Evolutionary conservation across 2,113 vertebrate genomes (phyloP).

Genomic region (Embiotoca jacksoni): DNA sequence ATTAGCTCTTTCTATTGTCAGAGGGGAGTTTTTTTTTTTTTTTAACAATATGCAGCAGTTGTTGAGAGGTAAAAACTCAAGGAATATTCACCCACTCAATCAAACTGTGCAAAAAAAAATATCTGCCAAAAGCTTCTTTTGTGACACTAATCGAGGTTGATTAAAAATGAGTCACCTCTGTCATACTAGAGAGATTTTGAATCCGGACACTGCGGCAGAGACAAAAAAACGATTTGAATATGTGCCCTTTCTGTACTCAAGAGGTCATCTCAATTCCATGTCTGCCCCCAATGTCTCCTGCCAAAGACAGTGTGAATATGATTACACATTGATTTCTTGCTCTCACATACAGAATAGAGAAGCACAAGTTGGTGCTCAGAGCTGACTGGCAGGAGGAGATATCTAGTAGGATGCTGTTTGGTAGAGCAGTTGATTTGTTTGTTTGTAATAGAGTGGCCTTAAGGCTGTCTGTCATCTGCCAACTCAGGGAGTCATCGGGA

Average conservation of each 20-base stretch:
- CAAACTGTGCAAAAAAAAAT: slow-evolving; percentile 4
- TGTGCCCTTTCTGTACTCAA: slow-evolving; percentile 14
- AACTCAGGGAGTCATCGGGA: slow-evolving; percentile 54
- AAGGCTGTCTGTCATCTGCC: slow-evolving; percentile 57
- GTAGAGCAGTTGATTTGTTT: slow-evolving; percentile 73
- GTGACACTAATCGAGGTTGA: slow-evolving; percentile 40
- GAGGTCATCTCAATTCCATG: slow-evolving; percentile 60
- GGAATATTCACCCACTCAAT: slow-evolving; percentile 29
- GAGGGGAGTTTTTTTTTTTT: slow-evolving; percentile 1
- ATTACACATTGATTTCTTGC: slow-evolving; percentile 76
- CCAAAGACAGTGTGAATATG: slow-evolving; percentile 65
- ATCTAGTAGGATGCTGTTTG: slow-evolving; percentile 54
- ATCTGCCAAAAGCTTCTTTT: slow-evolving; percentile 26
- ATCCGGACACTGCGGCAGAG: slow-evolving; percentile 26
- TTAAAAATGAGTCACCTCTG: slow-evolving; percentile 60
- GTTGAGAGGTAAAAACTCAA: slow-evolving; percentile 1
- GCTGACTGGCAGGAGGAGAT: slow-evolving; percentile 58
- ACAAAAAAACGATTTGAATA: slow-evolving; percentile 45
- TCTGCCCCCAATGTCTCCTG: slow-evolving; percentile 45
- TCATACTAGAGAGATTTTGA: slow-evolving; percentile 32
- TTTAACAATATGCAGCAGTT: slow-evolving; percentile 43
- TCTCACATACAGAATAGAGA: slow-evolving; percentile 53
- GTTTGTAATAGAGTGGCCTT: slow-evolving; percentile 64
- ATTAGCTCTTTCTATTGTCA: slow-evolving; percentile 16
- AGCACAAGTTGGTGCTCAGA: slow-evolving; percentile 46